These are phyloP conservation scores for Tiliacea aurago DNA, from an alignment of 2,888 invertebrate species.

Conservation along the genomic window DNA sequence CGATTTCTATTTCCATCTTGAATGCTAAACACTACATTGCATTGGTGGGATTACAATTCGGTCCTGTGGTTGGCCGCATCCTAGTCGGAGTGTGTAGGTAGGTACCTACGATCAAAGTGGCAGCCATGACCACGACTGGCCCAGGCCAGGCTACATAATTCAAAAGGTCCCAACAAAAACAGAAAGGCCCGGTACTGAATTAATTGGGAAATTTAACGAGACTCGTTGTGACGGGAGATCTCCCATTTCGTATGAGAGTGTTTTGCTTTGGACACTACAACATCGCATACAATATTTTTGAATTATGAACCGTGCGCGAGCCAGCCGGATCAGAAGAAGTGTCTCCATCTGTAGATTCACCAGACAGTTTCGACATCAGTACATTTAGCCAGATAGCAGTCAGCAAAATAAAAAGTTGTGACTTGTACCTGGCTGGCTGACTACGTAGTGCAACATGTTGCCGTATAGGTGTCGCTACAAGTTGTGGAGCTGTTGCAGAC, in stretches of 20 bases:
- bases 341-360: slow-evolving; percentile 25
- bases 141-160: neutral
- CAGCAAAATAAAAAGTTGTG: neutral
- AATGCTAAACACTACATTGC: neutral
- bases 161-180: neutral
- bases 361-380: neutral
- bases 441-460: slow-evolving; percentile 7
- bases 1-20: neutral
- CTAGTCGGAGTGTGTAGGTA: neutral
- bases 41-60: neutral
- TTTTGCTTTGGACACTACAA: neutral
- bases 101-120: neutral
- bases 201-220: neutral
- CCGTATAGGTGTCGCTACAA: slow-evolving; percentile 14
- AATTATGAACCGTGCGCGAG: neutral
- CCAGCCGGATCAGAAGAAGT: neutral
- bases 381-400: neutral
- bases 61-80: neutral
- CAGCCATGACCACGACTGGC: no score
- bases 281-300: neutral
- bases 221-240: neutral
- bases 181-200: neutral
- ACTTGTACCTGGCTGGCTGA: neutral
- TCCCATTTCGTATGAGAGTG: neutral
- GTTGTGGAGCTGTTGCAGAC: neutral